A percentile compares a stretch with the other conserved stretches of the same genome.
phyloP scores from a whole-genome alignment of 2,113 vertebrate genomes.

The Hiodon tergisus region DNA sequence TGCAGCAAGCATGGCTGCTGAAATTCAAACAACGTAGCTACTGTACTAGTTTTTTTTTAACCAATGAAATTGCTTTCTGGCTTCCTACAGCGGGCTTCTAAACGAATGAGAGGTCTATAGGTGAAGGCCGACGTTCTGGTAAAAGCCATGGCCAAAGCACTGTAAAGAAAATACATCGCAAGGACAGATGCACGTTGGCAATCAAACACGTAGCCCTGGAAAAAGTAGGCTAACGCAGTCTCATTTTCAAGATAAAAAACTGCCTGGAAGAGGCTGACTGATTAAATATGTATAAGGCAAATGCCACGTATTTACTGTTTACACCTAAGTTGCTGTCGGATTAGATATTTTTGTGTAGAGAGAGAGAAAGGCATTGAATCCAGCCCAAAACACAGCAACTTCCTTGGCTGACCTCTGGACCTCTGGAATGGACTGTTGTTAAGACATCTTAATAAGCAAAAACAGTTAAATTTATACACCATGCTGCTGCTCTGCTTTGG shows the following conservation, averaged over 20 bases:
- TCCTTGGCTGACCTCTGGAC: not conserved
- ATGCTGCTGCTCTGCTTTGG: not conserved
- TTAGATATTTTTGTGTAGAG: not conserved
- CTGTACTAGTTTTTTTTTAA: slow-evolving; percentile 26
- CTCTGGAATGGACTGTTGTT: too few species aligned
- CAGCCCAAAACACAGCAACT: not conserved
- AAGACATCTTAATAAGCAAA: too few species aligned
- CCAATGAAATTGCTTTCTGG: slow-evolving; percentile 25
- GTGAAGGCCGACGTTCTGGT: not conserved
- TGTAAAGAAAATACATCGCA: slow-evolving; percentile 22
- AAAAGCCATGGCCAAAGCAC: not conserved
- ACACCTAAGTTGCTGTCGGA: not conserved
- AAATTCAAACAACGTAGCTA: slow-evolving; percentile 14
- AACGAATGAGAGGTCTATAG: slow-evolving; percentile 21
- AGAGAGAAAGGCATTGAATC: not conserved
- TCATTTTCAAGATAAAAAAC: slow-evolving; percentile 24
- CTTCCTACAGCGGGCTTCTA: slow-evolving; percentile 9
- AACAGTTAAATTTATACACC: too few species aligned
- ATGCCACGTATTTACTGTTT: not conserved
- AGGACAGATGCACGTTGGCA: slow-evolving; percentile 40
- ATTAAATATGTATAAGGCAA: slow-evolving; percentile 27
- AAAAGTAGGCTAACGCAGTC: slow-evolving; percentile 11
- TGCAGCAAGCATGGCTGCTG: not conserved
- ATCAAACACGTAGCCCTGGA: slow-evolving; percentile 14
- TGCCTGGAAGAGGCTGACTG: not conserved